phyloP scores from a whole-genome alignment of 2,113 vertebrate genomes.

The Dipodomys merriami region DNA sequence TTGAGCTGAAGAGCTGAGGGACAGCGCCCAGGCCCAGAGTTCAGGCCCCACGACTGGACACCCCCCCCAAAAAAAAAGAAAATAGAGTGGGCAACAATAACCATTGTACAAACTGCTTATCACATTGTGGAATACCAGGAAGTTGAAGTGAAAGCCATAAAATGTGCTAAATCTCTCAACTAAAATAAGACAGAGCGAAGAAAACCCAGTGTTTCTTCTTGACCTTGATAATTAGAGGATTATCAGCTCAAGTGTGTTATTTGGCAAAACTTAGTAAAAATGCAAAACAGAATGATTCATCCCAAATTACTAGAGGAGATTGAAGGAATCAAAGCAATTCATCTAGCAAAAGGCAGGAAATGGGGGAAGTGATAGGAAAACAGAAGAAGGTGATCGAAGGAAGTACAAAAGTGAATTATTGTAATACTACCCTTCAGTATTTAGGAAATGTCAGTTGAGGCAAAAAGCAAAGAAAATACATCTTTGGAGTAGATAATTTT shows the following conservation, averaged over 20 bases:
- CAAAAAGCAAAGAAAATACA: slow-evolving; percentile 30
- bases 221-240: slow-evolving; percentile 77
- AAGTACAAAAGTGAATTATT: background rate
- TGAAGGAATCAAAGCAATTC: slow-evolving; percentile 78
- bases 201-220: slow-evolving; percentile 77
- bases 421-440: background rate
- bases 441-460: background rate
- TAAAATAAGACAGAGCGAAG: slow-evolving; percentile 64
- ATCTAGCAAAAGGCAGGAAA: slow-evolving; percentile 74
- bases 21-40: too few species aligned
- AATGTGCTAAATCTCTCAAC: slow-evolving; percentile 55
- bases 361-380: slow-evolving; percentile 67
- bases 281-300: slow-evolving; percentile 80
- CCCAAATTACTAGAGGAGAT: slow-evolving; percentile 68
- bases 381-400: slow-evolving; percentile 38
- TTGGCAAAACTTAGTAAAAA: slow-evolving; percentile 72
- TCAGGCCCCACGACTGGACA: too few species aligned
- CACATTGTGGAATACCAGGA: slow-evolving; percentile 2
- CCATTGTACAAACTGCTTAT: background rate
- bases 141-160: slow-evolving; percentile 36
- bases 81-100: slow-evolving; percentile 3
- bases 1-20: too few species aligned
- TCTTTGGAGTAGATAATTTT: background rate
- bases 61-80: background rate
- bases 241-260: slow-evolving; percentile 63